Evolutionary conservation across 2,888 invertebrate species (phyloP).

Genomic region (Dolichopus griseipennis): DNA sequence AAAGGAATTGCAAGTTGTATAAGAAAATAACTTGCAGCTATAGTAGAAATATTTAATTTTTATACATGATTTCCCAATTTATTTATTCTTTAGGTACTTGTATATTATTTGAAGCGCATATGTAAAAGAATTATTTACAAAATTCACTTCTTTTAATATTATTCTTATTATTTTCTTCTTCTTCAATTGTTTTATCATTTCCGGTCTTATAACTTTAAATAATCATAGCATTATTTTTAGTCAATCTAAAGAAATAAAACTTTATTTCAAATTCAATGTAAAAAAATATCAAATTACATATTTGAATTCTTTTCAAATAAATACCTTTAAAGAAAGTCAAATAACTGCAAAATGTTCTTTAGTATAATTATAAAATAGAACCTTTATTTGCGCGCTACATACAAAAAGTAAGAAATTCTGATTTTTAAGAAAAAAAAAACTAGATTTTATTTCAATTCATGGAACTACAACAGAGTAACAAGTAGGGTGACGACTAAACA

Average conservation of each 20-base stretch:
- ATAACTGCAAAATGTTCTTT: neutral
- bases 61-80: too few relatives aligned
- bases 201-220: neutral
- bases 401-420: neutral
- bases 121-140: neutral
- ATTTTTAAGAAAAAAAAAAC: neutral
- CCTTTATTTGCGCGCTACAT: too few relatives aligned
- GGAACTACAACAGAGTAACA: neutral
- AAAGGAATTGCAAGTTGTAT: too few relatives aligned
- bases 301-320: too few relatives aligned
- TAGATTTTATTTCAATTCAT: too few relatives aligned
- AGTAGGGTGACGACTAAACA: slow-evolving; percentile 1
- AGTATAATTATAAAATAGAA: too few relatives aligned
- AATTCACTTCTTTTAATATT: neutral
- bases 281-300: neutral
- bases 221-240: neutral
- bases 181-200: neutral
- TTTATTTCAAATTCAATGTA: neutral
- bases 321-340: slow-evolving; percentile 1
- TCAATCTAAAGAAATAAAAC: too few relatives aligned
- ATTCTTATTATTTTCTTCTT: too few relatives aligned
- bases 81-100: neutral
- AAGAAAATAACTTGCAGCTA: too few relatives aligned
- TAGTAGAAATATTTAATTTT: too few relatives aligned
- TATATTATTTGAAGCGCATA: neutral